Conservation (phyloP, 2,888 invertebrate species). For the Tetramorium bicarinatum region DNA sequence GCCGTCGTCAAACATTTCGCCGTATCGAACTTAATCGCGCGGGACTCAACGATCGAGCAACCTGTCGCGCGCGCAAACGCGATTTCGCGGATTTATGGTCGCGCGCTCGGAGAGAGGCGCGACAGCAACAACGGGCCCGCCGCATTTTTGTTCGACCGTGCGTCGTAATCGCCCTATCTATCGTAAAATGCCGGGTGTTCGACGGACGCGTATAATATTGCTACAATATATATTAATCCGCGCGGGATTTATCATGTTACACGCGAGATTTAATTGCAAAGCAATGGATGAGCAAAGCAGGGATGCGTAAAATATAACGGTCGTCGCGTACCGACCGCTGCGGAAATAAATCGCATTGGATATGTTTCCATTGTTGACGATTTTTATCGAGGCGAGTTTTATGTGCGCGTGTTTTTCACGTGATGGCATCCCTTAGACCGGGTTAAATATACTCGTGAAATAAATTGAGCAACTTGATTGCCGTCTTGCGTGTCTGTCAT, state of each 20-base stretch:
- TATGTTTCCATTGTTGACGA: conserved; percentile 5
- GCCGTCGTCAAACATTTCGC: conserved; percentile 1
- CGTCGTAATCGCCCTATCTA: conserved; percentile 40
- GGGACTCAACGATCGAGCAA: background rate
- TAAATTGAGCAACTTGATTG: conserved; percentile 33
- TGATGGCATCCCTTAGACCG: background rate
- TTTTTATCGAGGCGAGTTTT: background rate
- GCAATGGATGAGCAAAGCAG: conserved; percentile 55
- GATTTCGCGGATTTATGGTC: conserved; percentile 41
- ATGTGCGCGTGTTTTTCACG: conserved; percentile 7
- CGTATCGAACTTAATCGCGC: conserved; percentile 45
- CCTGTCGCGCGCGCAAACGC: conserved; percentile 9
- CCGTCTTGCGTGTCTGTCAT: conserved; percentile 44
- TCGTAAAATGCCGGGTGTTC: conserved; percentile 57
- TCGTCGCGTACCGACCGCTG: background rate
- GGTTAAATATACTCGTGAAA: conserved; percentile 23
- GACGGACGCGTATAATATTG: conserved; percentile 65
- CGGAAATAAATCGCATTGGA: conserved; percentile 30
- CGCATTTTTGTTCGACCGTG: conserved; percentile 22
- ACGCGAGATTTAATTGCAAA: conserved; percentile 53
- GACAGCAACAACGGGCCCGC: background rate
- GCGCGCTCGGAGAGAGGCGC: conserved; percentile 20
- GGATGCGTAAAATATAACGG: conserved; percentile 43
- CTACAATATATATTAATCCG: conserved; percentile 68
- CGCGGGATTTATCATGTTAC: conserved; percentile 59